These are phyloP conservation scores for Macrosoma leucophasiata DNA, from an alignment of 2,888 invertebrate species.

Conservation along the genomic window DNA sequence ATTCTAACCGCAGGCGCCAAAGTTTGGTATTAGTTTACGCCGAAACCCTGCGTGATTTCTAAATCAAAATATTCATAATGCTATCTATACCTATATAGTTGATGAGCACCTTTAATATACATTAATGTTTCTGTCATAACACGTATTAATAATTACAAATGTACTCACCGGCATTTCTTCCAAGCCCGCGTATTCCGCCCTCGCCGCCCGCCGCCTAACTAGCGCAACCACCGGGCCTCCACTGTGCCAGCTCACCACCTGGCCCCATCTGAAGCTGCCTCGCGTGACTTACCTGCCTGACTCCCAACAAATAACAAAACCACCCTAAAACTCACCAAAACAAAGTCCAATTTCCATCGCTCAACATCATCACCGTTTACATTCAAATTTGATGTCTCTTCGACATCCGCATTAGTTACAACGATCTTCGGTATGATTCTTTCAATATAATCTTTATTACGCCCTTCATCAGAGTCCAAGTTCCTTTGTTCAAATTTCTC, in stretches of 20 bases:
- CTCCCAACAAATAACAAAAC: conserved; percentile 31
- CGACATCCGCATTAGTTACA: conserved; percentile 58
- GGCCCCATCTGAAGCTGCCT: conserved; percentile 62
- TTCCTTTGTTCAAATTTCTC: conserved; percentile 48
- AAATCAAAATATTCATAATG: too few relatives aligned
- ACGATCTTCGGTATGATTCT: conserved; percentile 43
- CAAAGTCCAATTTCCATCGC: conserved; percentile 34
- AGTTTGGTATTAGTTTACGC: too few relatives aligned
- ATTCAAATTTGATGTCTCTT: conserved; percentile 67
- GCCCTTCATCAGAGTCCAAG: conserved; percentile 32
- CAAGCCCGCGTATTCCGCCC: conserved; percentile 53
- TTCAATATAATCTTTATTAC: conserved; percentile 42
- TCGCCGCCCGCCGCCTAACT: conserved; percentile 61
- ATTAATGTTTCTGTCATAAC: neutral
- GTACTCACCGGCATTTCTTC: conserved; percentile 68
- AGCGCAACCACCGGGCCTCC: conserved; percentile 52
- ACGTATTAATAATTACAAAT: conserved; percentile 12
- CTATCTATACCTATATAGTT: too few relatives aligned
- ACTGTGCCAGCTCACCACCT: conserved; percentile 68
- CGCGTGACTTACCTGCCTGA: conserved; percentile 55
- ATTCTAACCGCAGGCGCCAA: too few relatives aligned
- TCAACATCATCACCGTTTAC: conserved; percentile 37
- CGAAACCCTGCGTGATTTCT: too few relatives aligned
- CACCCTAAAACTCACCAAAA: conserved; percentile 35
- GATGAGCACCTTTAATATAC: too few relatives aligned